These are phyloP conservation scores for Actinemys pallida DNA, from an alignment of 2,113 vertebrate species.

Conservation along the genomic window DNA sequence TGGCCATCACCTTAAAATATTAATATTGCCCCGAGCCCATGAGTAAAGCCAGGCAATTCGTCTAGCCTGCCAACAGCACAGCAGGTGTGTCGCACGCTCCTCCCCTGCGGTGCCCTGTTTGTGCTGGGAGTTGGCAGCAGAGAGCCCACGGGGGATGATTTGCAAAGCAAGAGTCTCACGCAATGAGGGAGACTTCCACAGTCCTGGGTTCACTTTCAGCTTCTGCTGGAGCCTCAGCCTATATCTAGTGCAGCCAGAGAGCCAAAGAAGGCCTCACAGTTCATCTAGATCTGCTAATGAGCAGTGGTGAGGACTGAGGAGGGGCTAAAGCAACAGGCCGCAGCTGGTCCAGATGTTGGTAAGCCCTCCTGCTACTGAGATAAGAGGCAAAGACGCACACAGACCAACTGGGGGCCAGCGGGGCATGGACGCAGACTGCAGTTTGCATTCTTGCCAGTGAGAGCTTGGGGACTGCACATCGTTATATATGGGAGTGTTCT, in stretches of 20 bases:
- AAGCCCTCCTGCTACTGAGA: not conserved
- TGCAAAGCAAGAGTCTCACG: not conserved
- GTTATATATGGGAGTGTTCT: no score
- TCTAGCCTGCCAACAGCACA: not conserved
- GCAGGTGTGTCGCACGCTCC: rapidly evolving
- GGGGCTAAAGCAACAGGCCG: not conserved
- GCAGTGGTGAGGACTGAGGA: not conserved
- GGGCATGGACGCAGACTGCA: no score
- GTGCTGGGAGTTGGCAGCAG: not conserved
- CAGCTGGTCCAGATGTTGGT: not conserved
- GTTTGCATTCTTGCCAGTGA: no score
- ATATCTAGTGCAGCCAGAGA: not conserved
- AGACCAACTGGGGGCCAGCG: not conserved
- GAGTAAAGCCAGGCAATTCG: conserved; percentile 10
- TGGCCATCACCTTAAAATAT: conserved; percentile 48
- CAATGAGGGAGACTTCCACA: not conserved
- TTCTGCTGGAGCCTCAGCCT: not conserved
- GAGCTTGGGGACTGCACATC: no score
- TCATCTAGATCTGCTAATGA: no score
- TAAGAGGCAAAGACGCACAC: not conserved
- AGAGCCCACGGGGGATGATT: not conserved
- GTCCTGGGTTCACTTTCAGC: not conserved
- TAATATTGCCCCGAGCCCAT: conserved; percentile 24
- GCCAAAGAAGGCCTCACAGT: not conserved
- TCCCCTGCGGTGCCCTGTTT: not conserved